Conservation (phyloP, 2,113 vertebrate genomes). For the Lasiurus borealis region DNA sequence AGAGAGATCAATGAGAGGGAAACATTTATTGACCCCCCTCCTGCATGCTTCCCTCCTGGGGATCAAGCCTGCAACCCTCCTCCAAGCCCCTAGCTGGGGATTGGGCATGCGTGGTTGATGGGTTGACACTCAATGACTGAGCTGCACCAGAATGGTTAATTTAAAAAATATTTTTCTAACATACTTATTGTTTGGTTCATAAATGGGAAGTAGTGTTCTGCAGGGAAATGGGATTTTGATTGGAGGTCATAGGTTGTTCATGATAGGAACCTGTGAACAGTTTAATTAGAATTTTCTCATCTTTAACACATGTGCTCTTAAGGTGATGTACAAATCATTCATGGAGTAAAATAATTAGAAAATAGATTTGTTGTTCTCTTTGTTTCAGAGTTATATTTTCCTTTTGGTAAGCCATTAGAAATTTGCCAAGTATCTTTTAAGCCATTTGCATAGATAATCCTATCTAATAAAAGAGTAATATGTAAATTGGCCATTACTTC, state of each 20-base stretch:
- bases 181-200: slow-evolving; percentile 53
- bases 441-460: not conserved
- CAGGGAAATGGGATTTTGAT: slow-evolving; percentile 9
- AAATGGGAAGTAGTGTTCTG: slow-evolving; percentile 50
- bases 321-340: not conserved
- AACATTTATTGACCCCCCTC: too few relatives aligned
- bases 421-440: slow-evolving; percentile 39
- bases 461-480: too few relatives aligned
- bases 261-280: not conserved
- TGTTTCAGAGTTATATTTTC: slow-evolving; percentile 58
- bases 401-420: slow-evolving; percentile 31
- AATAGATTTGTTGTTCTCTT: not conserved
- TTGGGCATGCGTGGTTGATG: too few relatives aligned
- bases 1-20: too few relatives aligned
- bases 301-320: not conserved
- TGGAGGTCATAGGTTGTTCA: slow-evolving; percentile 10
- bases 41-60: too few relatives aligned
- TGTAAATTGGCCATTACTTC: too few relatives aligned
- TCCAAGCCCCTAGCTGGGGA: too few relatives aligned
- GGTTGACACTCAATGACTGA: too few relatives aligned
- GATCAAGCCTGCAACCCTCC: too few relatives aligned
- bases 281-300: slow-evolving; percentile 45
- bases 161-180: not conserved
- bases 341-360: slow-evolving; percentile 12
- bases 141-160: too few relatives aligned